A percentile compares a stretch with the other conserved stretches of the same genome.
Conservation (phyloP, 1,140 invertebrate genomes). For the Galendromus occidentalis region DNA sequence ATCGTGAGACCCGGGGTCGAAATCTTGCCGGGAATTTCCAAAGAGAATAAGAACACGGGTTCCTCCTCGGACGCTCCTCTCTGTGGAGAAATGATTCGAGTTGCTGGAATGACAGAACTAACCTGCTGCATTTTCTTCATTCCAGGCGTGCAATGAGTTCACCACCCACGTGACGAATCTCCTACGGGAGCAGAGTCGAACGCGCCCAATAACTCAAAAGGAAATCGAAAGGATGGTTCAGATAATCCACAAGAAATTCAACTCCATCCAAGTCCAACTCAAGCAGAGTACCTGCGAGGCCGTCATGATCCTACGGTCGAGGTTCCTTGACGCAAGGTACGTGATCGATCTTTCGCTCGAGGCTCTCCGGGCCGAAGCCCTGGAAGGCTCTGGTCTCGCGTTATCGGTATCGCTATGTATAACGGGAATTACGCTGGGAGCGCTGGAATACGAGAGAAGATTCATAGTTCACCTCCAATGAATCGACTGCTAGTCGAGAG, state of each 20-base stretch:
- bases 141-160: conserved; percentile 94
- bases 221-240: conserved; percentile 99
- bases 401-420: too few species aligned
- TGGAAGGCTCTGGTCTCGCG: too few species aligned
- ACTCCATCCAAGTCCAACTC: conserved; percentile 97
- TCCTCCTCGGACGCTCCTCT: too few species aligned
- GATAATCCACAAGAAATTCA: conserved; percentile 99
- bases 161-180: conserved; percentile 98
- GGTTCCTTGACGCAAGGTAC: conserved; percentile 80
- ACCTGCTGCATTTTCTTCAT: conserved; percentile 22
- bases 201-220: conserved; percentile 79
- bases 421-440: too few species aligned
- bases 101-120: too few species aligned
- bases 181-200: conserved; percentile 86
- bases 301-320: conserved; percentile 92
- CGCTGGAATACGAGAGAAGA: too few species aligned
- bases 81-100: too few species aligned
- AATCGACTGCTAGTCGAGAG: too few species aligned
- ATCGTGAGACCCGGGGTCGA: too few species aligned
- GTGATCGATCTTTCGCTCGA: background rate
- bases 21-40: too few species aligned
- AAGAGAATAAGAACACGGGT: background rate
- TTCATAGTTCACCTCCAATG: too few species aligned
- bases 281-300: conserved; percentile 99
- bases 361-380: too few species aligned